Conservation (phyloP, 2,797 vertebrate genomes). For the Rousettus madagascariensis region DNA sequence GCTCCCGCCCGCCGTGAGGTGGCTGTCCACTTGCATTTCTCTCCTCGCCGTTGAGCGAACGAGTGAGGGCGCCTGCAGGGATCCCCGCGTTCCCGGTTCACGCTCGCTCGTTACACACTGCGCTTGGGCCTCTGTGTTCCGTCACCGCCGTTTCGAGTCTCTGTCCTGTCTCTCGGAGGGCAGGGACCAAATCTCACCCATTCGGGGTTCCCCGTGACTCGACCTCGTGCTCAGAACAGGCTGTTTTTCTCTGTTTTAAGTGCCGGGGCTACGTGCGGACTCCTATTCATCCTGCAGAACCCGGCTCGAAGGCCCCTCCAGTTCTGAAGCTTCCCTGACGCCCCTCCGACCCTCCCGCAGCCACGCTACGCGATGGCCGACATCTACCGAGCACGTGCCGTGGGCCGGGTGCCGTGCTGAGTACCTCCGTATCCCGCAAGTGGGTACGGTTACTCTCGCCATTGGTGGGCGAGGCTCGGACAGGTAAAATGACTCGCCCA, state of each 20-base stretch:
- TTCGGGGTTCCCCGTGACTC: neutral
- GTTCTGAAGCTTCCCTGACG: neutral
- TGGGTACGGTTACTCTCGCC: neutral
- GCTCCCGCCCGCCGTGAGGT: neutral
- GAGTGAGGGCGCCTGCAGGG: too few relatives aligned
- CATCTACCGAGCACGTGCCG: neutral
- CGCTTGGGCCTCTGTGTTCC: neutral
- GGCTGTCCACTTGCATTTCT: neutral
- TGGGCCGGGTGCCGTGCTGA: neutral
- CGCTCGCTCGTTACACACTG: rapidly evolving
- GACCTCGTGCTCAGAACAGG: neutral
- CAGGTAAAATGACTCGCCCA: neutral
- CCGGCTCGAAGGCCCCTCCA: neutral
- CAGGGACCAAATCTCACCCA: neutral
- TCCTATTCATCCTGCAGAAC: slow-evolving; percentile 38
- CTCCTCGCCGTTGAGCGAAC: neutral
- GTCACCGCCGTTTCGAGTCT: neutral
- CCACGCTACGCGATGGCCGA: neutral
- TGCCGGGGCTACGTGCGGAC: neutral
- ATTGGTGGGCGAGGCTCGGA: neutral
- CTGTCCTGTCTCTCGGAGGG: neutral
- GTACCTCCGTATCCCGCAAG: rapidly evolving
- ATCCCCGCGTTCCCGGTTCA: neutral
- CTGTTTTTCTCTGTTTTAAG: neutral
- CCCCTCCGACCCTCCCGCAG: neutral